Conservation (phyloP, 2,888 invertebrate species). For the Synanthedon myopaeformis region DNA sequence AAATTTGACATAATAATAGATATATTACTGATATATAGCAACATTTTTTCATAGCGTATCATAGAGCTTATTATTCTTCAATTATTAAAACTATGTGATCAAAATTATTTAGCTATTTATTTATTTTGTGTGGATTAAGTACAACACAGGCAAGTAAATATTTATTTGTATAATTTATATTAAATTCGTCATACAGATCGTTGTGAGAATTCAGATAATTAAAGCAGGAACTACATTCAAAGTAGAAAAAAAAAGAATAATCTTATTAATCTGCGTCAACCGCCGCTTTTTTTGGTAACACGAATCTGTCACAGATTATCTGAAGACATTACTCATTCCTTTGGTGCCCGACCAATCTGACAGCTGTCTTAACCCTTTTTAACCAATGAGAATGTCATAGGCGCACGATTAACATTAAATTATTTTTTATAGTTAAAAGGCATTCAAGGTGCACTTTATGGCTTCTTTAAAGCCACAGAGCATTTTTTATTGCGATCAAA, state of each 20-base stretch:
- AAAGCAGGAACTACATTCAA: slow-evolving; percentile 52
- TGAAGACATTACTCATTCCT: slow-evolving; percentile 58
- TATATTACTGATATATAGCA: too few relatives aligned
- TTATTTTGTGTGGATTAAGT: too few relatives aligned
- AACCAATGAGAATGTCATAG: slow-evolving; percentile 65
- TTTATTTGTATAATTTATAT: too few relatives aligned
- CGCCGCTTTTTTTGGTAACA: slow-evolving; percentile 64
- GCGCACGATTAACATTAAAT: slow-evolving; percentile 49
- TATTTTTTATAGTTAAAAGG: slow-evolving; percentile 18
- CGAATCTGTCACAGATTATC: slow-evolving; percentile 69
- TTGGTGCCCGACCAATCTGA: slow-evolving; percentile 59
- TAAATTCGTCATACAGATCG: slow-evolving; percentile 18
- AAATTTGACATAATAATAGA: too few relatives aligned
- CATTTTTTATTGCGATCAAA: too few relatives aligned
- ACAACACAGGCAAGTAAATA: too few relatives aligned
- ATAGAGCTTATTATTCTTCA: too few relatives aligned
- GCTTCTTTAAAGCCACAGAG: not conserved
- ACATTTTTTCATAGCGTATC: too few relatives aligned
- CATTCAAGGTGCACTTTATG: not conserved
- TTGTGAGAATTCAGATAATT: slow-evolving; percentile 68
- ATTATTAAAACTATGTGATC: too few relatives aligned
- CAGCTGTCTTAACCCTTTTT: slow-evolving; percentile 69
- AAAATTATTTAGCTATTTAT: too few relatives aligned
- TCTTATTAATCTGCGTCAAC: slow-evolving; percentile 65
- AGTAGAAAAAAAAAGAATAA: slow-evolving; percentile 57